Percentiles rank a stretch among this genome's conserved stretches.
phyloP scores from a whole-genome alignment of 2,113 vertebrate species.

The Conger conger region DNA sequence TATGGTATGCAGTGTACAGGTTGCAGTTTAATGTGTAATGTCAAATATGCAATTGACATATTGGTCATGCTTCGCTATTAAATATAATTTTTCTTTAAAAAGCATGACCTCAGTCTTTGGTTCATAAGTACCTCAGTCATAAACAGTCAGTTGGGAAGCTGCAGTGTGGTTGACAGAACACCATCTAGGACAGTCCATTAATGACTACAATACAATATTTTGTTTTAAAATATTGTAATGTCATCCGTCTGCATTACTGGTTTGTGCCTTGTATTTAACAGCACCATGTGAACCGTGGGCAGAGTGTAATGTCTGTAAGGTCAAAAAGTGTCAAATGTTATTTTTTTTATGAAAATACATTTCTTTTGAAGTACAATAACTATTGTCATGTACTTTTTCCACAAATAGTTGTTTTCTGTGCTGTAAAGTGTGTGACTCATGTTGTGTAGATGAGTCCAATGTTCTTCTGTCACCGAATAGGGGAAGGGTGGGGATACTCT shows the following conservation, averaged over 20 bases:
- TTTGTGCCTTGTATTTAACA: not conserved
- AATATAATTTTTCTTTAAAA: no score
- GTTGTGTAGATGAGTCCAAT: no score
- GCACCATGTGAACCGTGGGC: not conserved
- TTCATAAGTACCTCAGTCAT: no score
- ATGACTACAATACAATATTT: not conserved
- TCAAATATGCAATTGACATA: no score
- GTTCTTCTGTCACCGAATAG: no score
- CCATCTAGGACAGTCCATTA: not conserved
- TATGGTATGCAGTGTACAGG: not conserved
- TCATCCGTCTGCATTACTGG: not conserved
- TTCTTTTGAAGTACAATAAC: not conserved
- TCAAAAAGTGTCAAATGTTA: not conserved
- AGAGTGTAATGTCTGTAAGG: not conserved
- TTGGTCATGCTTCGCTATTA: no score
- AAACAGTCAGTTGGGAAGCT: no score
- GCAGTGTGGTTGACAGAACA: not conserved
- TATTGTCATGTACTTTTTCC: not conserved
- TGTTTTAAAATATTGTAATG: no score
- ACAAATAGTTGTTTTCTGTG: not conserved
- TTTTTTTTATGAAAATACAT: slow-evolving; percentile 6
- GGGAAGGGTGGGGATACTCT: no score
- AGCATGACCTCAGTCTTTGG: no score
- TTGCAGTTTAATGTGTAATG: no score
- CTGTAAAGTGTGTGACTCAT: not conserved